These are phyloP conservation scores for Apis florea DNA, from an alignment of 1,140 invertebrate genomes.

Conservation along the genomic window DNA sequence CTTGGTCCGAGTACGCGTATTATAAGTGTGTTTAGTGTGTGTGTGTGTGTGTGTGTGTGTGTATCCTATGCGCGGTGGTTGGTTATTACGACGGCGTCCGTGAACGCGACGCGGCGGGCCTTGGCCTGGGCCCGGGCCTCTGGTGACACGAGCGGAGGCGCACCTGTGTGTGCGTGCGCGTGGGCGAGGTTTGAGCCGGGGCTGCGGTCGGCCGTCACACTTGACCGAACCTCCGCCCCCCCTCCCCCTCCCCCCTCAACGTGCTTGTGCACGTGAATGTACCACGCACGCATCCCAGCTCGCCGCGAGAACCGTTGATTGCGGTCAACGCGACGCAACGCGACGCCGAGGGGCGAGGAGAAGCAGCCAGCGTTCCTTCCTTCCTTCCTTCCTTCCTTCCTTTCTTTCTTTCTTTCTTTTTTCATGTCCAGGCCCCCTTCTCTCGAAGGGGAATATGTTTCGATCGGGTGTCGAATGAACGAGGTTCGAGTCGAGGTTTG, in stretches of 20 bases:
- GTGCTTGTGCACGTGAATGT: background rate
- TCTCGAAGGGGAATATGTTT: too few species aligned
- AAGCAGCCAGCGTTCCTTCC: too few species aligned
- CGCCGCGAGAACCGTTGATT: conserved; percentile 58
- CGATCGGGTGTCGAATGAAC: too few species aligned
- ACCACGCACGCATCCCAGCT: conserved; percentile 47
- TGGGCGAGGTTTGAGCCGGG: background rate
- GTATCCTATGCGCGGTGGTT: too few species aligned
- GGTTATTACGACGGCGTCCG: too few species aligned
- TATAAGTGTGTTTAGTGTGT: conserved; percentile 37
- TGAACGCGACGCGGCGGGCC: too few species aligned
- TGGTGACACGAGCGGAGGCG: conserved; percentile 33
- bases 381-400: too few species aligned
- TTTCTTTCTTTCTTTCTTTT: too few species aligned
- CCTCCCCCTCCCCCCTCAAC: background rate
- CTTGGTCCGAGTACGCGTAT: conserved; percentile 2
- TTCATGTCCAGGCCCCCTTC: too few species aligned
- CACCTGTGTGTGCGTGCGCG: conserved; percentile 45
- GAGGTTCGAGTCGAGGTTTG: too few species aligned
- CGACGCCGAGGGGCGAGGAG: conserved; percentile 43
- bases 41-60: too few species aligned
- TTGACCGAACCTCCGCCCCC: conserved; percentile 14
- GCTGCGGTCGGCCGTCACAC: conserved; percentile 49
- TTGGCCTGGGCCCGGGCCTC: conserved; percentile 15
- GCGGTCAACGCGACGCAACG: conserved; percentile 56